These are phyloP conservation scores for Probaryconus sp. DNA, from an alignment of 1,140 invertebrate species.

Conservation along the genomic window DNA sequence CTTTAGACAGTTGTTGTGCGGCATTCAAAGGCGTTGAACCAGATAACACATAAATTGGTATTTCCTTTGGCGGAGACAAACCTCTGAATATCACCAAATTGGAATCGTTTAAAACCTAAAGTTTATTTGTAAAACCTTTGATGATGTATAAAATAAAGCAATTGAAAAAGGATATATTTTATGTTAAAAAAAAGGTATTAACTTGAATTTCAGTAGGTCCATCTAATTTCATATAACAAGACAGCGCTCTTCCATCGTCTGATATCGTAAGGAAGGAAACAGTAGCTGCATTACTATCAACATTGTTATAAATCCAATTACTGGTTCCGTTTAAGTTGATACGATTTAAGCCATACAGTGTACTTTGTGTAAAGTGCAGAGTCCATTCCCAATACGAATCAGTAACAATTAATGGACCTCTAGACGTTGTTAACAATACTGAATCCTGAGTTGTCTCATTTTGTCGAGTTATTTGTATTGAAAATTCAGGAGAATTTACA, in stretches of 20 bases:
- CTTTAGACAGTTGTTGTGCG: slow-evolving; percentile 74
- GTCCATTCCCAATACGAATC: slow-evolving; percentile 75
- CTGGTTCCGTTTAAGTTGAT: slow-evolving; percentile 54
- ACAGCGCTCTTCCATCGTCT: slow-evolving; percentile 20
- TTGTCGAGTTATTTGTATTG: slow-evolving; percentile 7
- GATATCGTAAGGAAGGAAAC: slow-evolving; percentile 53
- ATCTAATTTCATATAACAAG: slow-evolving; percentile 44
- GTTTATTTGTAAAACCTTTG: not conserved
- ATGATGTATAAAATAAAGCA: not conserved
- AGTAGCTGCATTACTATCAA: slow-evolving; percentile 28
- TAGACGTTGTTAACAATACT: slow-evolving; percentile 68
- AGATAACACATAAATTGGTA: slow-evolving; percentile 23
- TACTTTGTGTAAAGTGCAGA: slow-evolving; percentile 63
- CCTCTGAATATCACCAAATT: slow-evolving; percentile 63
- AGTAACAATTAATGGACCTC: slow-evolving; percentile 73
- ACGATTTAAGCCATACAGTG: slow-evolving; percentile 57
- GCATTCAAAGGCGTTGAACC: slow-evolving; percentile 74
- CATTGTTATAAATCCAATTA: slow-evolving; percentile 64
- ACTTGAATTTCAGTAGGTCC: slow-evolving; percentile 65
- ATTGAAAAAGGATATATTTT: not conserved
- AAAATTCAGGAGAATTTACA: slow-evolving; percentile 29
- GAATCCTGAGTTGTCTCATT: slow-evolving; percentile 17
- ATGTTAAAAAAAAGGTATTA: not conserved
- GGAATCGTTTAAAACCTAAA: slow-evolving; percentile 58
- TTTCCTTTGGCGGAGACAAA: slow-evolving; percentile 64